A percentile compares a stretch with the other conserved stretches of the same genome.
phyloP scores from a whole-genome alignment of 2,113 vertebrate species.

The Thermophis baileyi region DNA sequence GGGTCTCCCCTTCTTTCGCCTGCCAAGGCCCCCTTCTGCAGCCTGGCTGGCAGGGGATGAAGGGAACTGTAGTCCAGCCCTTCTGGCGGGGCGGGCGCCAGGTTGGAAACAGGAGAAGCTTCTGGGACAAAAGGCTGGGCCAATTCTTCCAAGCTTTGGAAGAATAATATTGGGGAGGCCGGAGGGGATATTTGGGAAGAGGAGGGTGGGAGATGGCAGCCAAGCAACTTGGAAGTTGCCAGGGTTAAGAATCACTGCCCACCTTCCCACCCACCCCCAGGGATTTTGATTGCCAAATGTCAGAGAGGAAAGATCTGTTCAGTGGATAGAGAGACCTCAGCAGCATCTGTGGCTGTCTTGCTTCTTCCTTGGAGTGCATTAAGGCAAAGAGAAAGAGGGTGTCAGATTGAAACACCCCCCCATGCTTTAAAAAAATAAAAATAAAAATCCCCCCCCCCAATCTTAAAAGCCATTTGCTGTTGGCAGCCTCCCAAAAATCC shows the following conservation, averaged over 20 bases:
- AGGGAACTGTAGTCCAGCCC: not conserved
- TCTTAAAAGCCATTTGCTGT: not conserved
- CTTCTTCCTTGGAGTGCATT: not conserved
- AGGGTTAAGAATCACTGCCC: not conserved
- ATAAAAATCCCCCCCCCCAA: no score
- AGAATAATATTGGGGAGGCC: not conserved
- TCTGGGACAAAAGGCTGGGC: not conserved
- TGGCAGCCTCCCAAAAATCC: not conserved
- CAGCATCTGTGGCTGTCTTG: not conserved
- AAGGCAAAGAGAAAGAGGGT: not conserved
- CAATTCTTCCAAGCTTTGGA: not conserved
- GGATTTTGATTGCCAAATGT: not conserved
- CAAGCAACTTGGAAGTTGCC: not conserved
- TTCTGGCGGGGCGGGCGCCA: not conserved
- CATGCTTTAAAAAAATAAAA: not conserved
- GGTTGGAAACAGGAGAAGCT: not conserved
- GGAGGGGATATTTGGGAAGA: not conserved
- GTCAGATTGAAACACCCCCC: not conserved
- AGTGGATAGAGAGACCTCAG: not conserved
- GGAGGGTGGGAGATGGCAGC: not conserved
- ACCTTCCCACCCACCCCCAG: no score
- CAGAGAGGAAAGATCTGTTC: accelerated
- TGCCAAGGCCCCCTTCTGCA: not conserved
- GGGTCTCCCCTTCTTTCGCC: no score
- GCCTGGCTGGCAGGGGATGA: not conserved